Base-by-base conservation (phyloP, 92 coral and sea anemone species). In the Diadumene lineata region DNA sequence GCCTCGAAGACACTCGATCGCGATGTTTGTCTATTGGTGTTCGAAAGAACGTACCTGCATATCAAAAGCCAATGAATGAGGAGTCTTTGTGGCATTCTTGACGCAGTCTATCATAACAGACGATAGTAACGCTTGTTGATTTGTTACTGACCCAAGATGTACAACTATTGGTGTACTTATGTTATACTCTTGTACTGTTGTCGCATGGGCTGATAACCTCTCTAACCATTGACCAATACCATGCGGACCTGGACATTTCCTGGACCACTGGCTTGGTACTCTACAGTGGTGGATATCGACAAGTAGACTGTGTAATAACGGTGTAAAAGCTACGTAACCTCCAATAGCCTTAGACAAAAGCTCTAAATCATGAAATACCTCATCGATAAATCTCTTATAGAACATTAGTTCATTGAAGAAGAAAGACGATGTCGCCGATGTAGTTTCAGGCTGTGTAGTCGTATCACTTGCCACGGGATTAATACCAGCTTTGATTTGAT, bases 61-160 rank as follows among this genome's bases (percentile, higher is more conserved):
- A 2, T 88, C 31, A 58, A 87, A 84, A 55, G 68, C 85, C 51
- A 91, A 74, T 7, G 88, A 50, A 50, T 84, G 91, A 0, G 84
- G 85, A 27, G 92, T 48, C 68, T 88, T 87, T 60, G 81, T 79
- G 31, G 68, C 28, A 10, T 62, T 28, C 31, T 76, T 86, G 18
- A 90, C 92, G 33, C 76, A 80, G 68, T 88, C 97, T 74, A 85
- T 82, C 32, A 91, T 78, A 62, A 91, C 83, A 38, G 81, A 84
- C 33, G 93, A 85, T 24, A 91, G 51, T 72, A 84, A 88, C n/a
- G 97, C 90, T 48, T 91, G 97, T 29, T 82, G 84, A 29, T 87
- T 92, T n/a, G 72, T 84, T 60, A 91, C 74, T 34, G 82, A 82
- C 0, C 82, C 90, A 31, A 86, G 85, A n/a, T 51, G 43, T 69